phyloP scores from a whole-genome alignment of 2,888 invertebrate species.

The Acleris laterana region DNA sequence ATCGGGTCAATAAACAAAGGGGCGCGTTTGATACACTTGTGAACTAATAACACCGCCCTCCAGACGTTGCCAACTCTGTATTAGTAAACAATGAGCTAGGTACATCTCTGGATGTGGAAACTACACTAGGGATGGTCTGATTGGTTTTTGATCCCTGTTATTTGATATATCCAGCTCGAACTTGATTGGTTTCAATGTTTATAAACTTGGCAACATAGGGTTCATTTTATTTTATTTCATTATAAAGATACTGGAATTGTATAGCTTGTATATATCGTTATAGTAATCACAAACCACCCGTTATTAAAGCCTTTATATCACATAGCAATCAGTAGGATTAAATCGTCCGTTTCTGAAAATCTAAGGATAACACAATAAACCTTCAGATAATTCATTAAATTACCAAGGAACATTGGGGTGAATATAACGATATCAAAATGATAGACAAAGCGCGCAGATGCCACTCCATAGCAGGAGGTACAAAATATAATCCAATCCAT shows the following conservation, averaged over 20 bases:
- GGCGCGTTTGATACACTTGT: conserved; percentile 81
- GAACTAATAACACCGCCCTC: conserved; percentile 79
- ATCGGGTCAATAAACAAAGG: conserved; percentile 80
- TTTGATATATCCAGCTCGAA: conserved; percentile 3
- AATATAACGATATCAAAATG: conserved; percentile 17
- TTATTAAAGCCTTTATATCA: no score
- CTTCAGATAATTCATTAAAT: conserved; percentile 10
- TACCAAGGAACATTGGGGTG: conserved; percentile 3
- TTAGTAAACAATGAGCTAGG: conserved; percentile 72
- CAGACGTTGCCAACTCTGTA: conserved; percentile 59
- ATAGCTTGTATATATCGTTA: no score
- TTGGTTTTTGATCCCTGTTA: conserved; percentile 52
- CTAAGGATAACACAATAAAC: no score
- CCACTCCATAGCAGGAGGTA: conserved; percentile 19
- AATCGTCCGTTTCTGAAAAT: no score
- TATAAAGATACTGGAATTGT: neutral
- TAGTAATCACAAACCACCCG: no score
- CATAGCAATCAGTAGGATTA: no score
- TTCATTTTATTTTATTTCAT: neutral
- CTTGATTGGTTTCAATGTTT: conserved; percentile 14
- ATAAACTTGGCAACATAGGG: neutral
- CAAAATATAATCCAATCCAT: conserved; percentile 28
- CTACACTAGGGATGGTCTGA: conserved; percentile 55
- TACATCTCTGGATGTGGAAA: conserved; percentile 59
- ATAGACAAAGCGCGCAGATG: conserved; percentile 10